Conservation (phyloP, 2,888 invertebrate genomes). For the Drosophila fungiperda region DNA sequence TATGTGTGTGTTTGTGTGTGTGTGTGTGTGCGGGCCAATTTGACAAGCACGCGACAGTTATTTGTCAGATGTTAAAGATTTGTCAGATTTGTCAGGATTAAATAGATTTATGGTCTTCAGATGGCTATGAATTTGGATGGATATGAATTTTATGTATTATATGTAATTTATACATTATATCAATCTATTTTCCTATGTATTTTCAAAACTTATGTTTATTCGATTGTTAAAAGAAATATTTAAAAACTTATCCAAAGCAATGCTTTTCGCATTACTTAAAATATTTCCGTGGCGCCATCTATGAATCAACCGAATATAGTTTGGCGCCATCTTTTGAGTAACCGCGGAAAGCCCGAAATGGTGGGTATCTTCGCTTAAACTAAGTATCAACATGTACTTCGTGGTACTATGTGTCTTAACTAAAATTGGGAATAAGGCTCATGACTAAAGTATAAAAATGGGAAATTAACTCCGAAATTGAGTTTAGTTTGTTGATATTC, state of each 20-base stretch:
- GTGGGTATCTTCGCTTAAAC: not conserved
- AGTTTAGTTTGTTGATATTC: not conserved
- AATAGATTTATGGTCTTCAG: conserved; percentile 13
- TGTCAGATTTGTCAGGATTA: too few relatives aligned
- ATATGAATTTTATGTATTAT: not conserved
- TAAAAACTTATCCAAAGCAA: not conserved
- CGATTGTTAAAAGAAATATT: not conserved
- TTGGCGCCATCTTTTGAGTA: not conserved
- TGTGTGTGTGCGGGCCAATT: conserved; percentile 27
- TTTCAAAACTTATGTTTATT: not conserved
- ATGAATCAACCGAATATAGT: not conserved
- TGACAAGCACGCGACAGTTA: conserved; percentile 59
- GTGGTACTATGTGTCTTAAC: not conserved
- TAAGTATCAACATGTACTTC: not conserved
- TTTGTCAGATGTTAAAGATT: conserved; percentile 54
- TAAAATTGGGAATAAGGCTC: not conserved
- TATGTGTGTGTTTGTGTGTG: not conserved
- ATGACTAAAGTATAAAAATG: not conserved
- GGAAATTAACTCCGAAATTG: conserved; percentile 6
- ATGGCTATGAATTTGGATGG: too few relatives aligned
- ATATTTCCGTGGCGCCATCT: not conserved
- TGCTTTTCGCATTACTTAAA: not conserved
- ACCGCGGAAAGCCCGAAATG: too few relatives aligned
- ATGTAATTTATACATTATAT: not conserved
- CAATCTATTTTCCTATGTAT: not conserved